Conservation (phyloP, 2,113 vertebrate species). For the Cebidichthys violaceus region DNA sequence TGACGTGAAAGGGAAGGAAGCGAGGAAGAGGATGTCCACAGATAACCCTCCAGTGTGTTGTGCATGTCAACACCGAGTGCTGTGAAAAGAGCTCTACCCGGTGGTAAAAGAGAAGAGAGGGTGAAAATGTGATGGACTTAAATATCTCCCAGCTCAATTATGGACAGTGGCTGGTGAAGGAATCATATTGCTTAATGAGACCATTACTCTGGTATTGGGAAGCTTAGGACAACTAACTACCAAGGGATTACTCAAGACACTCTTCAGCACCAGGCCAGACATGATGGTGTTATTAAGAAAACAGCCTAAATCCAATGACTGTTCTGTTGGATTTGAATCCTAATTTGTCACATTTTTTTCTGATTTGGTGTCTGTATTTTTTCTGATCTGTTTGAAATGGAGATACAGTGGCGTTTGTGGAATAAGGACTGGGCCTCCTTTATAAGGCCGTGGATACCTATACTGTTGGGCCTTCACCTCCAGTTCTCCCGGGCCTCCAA, state of each 20-base stretch:
- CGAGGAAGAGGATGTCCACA: conserved; percentile 16
- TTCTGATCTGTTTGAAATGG: conserved; percentile 84
- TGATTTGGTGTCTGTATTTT: conserved; percentile 70
- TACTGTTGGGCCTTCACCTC: conserved; percentile 88
- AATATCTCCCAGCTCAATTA: conserved; percentile 60
- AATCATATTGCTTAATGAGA: conserved; percentile 80
- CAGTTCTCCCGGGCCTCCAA: conserved; percentile 86
- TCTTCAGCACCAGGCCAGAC: conserved; percentile 42
- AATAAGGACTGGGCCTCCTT: conserved; percentile 86
- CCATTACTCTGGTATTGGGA: conserved; percentile 71
- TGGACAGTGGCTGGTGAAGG: conserved; percentile 83
- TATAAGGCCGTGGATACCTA: conserved; percentile 89
- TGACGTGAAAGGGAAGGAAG: conserved; percentile 50
- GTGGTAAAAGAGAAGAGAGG: conserved; percentile 39
- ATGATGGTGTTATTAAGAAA: conserved; percentile 33
- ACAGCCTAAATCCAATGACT: conserved; percentile 60
- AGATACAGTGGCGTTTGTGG: conserved; percentile 87
- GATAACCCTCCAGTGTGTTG: conserved; percentile 52
- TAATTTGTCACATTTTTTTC: conserved; percentile 37
- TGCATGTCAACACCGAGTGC: conserved; percentile 15
- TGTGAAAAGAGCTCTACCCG: conserved; percentile 66
- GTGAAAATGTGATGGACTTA: conserved; percentile 72
- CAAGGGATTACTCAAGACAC: conserved; percentile 78
- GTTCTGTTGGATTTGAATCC: conserved; percentile 29
- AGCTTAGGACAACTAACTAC: conserved; percentile 74